Base-by-base conservation (phyloP, 2,797 vertebrate genomes). In the Morelia viridis region DNA sequence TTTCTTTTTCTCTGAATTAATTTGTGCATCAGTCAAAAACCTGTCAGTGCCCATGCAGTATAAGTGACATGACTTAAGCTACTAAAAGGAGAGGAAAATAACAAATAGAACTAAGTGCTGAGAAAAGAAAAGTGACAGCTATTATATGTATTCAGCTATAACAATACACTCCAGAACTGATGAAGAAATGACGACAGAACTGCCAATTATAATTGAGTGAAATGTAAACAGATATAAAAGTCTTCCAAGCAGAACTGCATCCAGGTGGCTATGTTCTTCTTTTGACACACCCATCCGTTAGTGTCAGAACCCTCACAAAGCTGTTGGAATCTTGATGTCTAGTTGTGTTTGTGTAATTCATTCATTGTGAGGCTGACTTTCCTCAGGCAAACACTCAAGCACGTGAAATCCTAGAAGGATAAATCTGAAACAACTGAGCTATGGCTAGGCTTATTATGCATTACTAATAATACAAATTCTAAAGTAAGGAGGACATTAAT, bases 11-110 rank as follows among this genome's bases (percentile, higher is more conserved):
- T 94, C 93, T 96, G 97, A 97, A 96, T 97, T 97, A 97, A 97
- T 97, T 97, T 96, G 95, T 96, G 96, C 89, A 93, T 96, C 97
- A 97, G 95, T 97, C 96, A 97, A 97, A 95, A 96, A 96, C 96
- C 96, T 97, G 97, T 96, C 97, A 97, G 94, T 95, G 95, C 96
- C 96, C 95, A 95, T 96, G 95, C 96, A 95, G 94, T 95, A 95
- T 96, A 97, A 97, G 93, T 96, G 97, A 92, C 96, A 96, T 94
- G 93, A 95, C 95, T 97, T 97, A 97, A 96, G 95, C 94, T 95
- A 93, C 96, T 96, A 95, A 96, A 97, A 97, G 97, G 26, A 0
- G 71, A 96, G 91, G 91, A 58, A 96, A 96, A 96, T 94, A 97
- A 96, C 95, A 97, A 95, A 95, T 96, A 95, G 94, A 97, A 95